Base-by-base conservation (phyloP, 2,888 invertebrate genomes). In the Geotrupes spiniger region DNA sequence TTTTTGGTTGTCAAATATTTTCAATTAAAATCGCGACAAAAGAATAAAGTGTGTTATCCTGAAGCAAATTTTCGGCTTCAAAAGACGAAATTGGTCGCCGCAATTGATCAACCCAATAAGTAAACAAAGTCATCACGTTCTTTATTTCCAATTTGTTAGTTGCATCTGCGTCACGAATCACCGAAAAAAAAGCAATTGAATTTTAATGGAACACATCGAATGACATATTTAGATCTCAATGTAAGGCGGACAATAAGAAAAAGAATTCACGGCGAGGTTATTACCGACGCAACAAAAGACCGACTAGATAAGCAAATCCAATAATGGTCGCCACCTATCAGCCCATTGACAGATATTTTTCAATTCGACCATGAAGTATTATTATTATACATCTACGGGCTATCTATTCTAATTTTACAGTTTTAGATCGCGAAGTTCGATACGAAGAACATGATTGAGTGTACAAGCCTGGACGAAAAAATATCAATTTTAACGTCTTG, bases 331-430 rank as follows among this genome's bases (percentile, higher is more conserved):
- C 37, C 42, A 46, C 38, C 38, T 37, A 26, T 8, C 42, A 46
- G 37, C 38, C 43, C 42, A 48, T 48, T 48, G 48, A 48, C 48
- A 48, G 42, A 38, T 36, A 42, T 26, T 36, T 48, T 50, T 36
- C 41, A 42, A 25, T 27, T 36, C 45, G 46, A 36, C 50, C 50
- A 46, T 50, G 50, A 50, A 50, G 40, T 36, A 37, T 50, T 50
- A 46, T 39, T 45, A 42, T n/a, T n/a, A n/a, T n/a, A n/a, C n/a
- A n/a, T n/a, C n/a, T 27, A 25, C 16, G 27, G 14, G 26, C 27
- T 26, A 33, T 33, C 33, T 33, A 15, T 14, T 33, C 33, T 33
- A 33, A 33, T 33, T 33, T 33, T 33, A 33, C 33, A 33, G 33
- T 33, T 33, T 33, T 14, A 33, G 33, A 33, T 33, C 33, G 33